Percentiles rank a stretch among this genome's conserved stretches.
These are phyloP conservation scores for Masnerella sp. DNA, from an alignment of 2,888 invertebrate species.

Conservation along the genomic window DNA sequence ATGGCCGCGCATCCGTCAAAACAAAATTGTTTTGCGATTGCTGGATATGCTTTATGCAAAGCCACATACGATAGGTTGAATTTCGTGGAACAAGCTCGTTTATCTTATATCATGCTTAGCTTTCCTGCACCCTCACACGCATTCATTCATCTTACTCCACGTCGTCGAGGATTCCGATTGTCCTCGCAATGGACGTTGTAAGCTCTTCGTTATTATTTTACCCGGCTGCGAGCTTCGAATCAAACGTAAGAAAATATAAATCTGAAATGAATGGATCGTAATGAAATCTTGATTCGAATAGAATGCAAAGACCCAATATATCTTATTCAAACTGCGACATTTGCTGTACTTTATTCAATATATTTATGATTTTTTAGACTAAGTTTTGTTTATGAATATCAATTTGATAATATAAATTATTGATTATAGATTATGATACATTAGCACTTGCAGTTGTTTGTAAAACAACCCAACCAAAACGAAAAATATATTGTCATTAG, in stretches of 20 bases:
- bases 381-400: no score
- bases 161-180: constrained; percentile 53
- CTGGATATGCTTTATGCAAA: constrained; percentile 55
- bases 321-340: neutral
- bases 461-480: no score
- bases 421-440: no score
- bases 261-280: constrained; percentile 29
- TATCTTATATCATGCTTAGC: constrained; percentile 55
- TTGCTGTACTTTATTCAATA: no score
- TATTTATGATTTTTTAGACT: no score
- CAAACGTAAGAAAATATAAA: constrained; percentile 42
- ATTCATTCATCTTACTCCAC: constrained; percentile 53
- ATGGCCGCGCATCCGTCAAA: constrained; percentile 43
- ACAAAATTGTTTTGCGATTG: constrained; percentile 55
- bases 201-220: constrained; percentile 53
- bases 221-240: constrained; percentile 21
- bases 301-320: constrained; percentile 15
- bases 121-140: constrained; percentile 29
- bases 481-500: no score
- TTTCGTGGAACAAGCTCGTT: constrained; percentile 55
- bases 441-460: no score
- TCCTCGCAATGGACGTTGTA: constrained; percentile 50
- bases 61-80: constrained; percentile 54
- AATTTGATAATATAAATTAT: no score
- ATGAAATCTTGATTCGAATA: constrained; percentile 36